phyloP scores from a whole-genome alignment of 2,888 invertebrate genomes.

The Volucella inanis region DNA sequence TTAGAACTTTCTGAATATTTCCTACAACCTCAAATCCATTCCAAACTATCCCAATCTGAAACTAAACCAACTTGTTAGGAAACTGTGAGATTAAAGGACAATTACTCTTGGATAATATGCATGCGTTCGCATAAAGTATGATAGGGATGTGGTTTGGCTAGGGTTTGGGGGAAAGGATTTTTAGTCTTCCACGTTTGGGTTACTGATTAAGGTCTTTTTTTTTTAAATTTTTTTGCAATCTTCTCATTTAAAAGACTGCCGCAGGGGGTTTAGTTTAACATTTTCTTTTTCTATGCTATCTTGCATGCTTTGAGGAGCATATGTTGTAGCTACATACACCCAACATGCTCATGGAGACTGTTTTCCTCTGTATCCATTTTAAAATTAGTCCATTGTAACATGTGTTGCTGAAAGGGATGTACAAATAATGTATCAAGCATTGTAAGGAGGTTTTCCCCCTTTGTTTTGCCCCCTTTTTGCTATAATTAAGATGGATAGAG shows the following conservation, averaged over 20 bases:
- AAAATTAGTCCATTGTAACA: constrained; percentile 57
- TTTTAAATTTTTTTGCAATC: constrained; percentile 42
- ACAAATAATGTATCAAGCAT: not conserved
- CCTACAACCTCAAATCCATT: too few species aligned
- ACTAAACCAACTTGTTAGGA: constrained; percentile 37
- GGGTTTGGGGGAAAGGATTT: constrained; percentile 7
- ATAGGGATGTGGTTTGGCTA: constrained; percentile 22
- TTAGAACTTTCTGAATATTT: too few species aligned
- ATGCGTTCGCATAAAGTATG: constrained; percentile 45
- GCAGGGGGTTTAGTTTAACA: constrained; percentile 63
- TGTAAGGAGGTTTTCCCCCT: too few species aligned
- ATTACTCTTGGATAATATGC: constrained; percentile 60
- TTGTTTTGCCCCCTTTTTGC: too few species aligned
- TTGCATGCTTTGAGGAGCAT: constrained; percentile 18
- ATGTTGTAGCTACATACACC: too few species aligned
- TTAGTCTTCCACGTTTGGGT: not conserved
- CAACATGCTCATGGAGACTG: constrained; percentile 48
- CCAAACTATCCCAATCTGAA: too few species aligned
- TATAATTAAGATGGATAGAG: too few species aligned
- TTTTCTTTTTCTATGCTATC: constrained; percentile 48
- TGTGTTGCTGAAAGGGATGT: constrained; percentile 54
- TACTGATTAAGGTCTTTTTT: not conserved
- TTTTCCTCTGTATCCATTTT: constrained; percentile 36
- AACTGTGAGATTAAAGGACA: constrained; percentile 71
- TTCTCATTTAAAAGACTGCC: constrained; percentile 51